Evolutionary conservation across 2,797 vertebrate genomes (phyloP), one percentile per base, ranked within the genome.

Genomic region (Coracias cyanogaster): DNA sequence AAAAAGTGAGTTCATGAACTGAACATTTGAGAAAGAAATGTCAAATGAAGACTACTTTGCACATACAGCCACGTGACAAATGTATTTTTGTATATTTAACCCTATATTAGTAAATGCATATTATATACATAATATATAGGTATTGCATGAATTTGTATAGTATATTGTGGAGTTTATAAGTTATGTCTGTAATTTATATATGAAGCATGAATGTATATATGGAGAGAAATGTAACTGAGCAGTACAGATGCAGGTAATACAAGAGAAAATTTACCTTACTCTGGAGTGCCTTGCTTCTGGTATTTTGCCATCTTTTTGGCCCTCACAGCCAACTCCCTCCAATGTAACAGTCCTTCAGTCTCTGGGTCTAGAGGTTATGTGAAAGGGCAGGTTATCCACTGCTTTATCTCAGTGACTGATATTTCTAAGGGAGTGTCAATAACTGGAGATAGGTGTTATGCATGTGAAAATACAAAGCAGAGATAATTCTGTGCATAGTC

Each of bases 321-420:
- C 14, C 25, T 85, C 46, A 41, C 10, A 83, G 12, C 15, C 20
- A 61, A 22, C 21, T 55, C 6, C 37, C 25, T 87, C 33, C 25
- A 43, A 51, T 2, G 0, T 46, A 33, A 39, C 9, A 76, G 6
- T 2, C 5, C 6, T 3, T 22, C n/a, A 61, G 1, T 2, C 7
- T 62, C 20, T 45, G 10, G 9, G 3, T 66, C 10, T 46, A 49
- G 25, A 46, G 15, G 7, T 52, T 54, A 33, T 7, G 6, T 20
- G 19, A 12, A 37, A 49, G 57, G 12, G 6, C 20, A 73, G 25
- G 10, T 1, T 45, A 58, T 24, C 6, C 7, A 54, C 6, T 22
- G 41, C 15, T 80, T 92, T 83, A 43, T 12, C 69, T 57, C 69
- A 77, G 19, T 35, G 41, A 31, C 39, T 65, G 67, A 4, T 25